These are phyloP conservation scores for Pachypanchax playfairii DNA, from an alignment of 2,113 vertebrate species.

Conservation along the genomic window DNA sequence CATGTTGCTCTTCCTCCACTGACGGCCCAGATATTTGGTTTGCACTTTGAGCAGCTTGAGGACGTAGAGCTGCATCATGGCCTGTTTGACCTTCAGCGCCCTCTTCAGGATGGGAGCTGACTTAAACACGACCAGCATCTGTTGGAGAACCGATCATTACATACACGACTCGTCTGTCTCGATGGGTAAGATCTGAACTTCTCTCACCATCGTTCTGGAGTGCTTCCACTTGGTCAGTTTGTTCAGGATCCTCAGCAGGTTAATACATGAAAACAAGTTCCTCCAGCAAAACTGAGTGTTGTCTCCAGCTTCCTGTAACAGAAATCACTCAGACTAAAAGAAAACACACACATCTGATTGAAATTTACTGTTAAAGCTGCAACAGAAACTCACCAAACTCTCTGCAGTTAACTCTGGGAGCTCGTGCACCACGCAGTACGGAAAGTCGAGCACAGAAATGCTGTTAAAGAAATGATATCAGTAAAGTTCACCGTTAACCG, in stretches of 20 bases:
- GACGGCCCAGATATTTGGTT: constrained; percentile 95
- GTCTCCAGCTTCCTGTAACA: constrained; percentile 92
- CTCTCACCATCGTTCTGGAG: constrained; percentile 94
- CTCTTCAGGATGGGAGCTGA: constrained; percentile 98
- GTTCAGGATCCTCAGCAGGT: constrained; percentile 95
- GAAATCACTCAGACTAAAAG: constrained; percentile 1
- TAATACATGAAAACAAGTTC: constrained; percentile 98
- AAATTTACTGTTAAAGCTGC: not conserved
- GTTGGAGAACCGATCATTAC: not conserved
- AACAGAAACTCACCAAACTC: constrained; percentile 86
- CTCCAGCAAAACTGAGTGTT: constrained; percentile 99
- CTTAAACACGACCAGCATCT: constrained; percentile 99
- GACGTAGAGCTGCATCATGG: constrained; percentile 99
- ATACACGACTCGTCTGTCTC: not conserved
- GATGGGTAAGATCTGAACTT: not conserved
- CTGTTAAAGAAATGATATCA: constrained; percentile 62
- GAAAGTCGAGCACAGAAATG: constrained; percentile 96
- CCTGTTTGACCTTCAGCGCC: constrained; percentile 97
- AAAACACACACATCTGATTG: not conserved
- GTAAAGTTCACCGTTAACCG: no score
- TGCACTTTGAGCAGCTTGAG: constrained; percentile 97
- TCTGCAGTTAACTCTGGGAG: constrained; percentile 96
- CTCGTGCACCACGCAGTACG: constrained; percentile 91
- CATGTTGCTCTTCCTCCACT: constrained; percentile 99
- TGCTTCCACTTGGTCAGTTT: constrained; percentile 99